Conservation (phyloP, 2,888 invertebrate species). For the Nemurella pictetii region DNA sequence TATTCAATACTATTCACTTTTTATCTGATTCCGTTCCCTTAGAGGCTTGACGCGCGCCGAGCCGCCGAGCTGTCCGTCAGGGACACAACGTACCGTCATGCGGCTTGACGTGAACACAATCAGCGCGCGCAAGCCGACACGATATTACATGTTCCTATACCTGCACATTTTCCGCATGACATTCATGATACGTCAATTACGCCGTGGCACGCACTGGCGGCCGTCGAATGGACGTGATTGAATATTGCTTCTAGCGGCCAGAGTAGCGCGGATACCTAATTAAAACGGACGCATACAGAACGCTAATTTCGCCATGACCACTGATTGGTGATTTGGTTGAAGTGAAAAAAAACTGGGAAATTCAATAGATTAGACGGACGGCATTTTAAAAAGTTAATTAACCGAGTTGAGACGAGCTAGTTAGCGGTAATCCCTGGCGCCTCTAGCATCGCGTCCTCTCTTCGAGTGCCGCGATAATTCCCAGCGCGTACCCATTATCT, state of each 20-base stretch:
- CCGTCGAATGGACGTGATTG: background rate
- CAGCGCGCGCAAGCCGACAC: too few species aligned
- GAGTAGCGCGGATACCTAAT: background rate
- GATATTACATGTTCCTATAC: background rate
- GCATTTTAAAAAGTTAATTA: background rate
- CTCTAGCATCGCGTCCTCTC: background rate
- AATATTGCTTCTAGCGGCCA: background rate
- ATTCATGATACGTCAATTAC: background rate
- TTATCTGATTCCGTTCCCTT: background rate
- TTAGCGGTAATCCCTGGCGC: background rate
- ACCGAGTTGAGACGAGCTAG: background rate
- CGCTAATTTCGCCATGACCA: background rate
- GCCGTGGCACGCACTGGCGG: background rate
- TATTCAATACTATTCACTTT: background rate
- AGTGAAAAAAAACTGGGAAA: background rate
- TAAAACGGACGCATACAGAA: background rate
- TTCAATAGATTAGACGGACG: too few species aligned
- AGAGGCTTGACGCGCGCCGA: too few species aligned
- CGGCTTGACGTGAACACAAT: too few species aligned
- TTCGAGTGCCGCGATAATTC: conserved; percentile 1
- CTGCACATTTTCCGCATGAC: background rate
- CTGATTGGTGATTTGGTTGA: background rate
- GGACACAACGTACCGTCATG: too few species aligned
- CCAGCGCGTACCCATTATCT: background rate
- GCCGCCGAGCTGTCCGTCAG: too few species aligned